phyloP scores from a whole-genome alignment of 2,888 invertebrate genomes.

The Drosophila histrio region DNA sequence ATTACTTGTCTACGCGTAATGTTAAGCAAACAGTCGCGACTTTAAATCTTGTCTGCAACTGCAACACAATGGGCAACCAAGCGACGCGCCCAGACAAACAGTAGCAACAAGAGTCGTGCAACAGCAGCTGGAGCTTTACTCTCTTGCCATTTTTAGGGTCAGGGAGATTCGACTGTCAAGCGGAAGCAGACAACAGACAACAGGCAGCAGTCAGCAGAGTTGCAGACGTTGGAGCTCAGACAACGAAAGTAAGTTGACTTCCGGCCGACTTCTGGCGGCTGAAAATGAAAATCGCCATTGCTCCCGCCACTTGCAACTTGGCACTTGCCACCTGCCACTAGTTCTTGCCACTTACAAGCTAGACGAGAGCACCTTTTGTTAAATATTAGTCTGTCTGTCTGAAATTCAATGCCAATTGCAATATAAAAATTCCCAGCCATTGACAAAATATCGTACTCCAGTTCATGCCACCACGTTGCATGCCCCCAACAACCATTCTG shows the following conservation, averaged over 20 bases:
- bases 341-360: slow-evolving; percentile 1
- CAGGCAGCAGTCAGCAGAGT: slow-evolving; percentile 13
- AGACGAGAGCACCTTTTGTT: slow-evolving; percentile 42
- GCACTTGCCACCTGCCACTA: not conserved
- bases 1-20: slow-evolving; percentile 53
- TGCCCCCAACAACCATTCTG: not conserved
- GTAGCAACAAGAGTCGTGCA: slow-evolving; percentile 13
- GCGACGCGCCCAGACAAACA: slow-evolving; percentile 54
- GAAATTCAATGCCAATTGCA: slow-evolving; percentile 45
- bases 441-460: slow-evolving; percentile 36
- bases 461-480: not conserved
- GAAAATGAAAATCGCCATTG: slow-evolving; percentile 66
- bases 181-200: slow-evolving; percentile 48
- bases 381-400: slow-evolving; percentile 50
- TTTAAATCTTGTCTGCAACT: slow-evolving; percentile 57
- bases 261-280: slow-evolving; percentile 64
- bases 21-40: slow-evolving; percentile 68
- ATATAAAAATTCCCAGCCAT: slow-evolving; percentile 71
- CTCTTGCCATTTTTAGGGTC: slow-evolving; percentile 59
- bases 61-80: slow-evolving; percentile 64
- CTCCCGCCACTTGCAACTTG: slow-evolving; percentile 2
- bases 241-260: slow-evolving; percentile 69
- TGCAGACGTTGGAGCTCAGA: slow-evolving; percentile 32
- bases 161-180: slow-evolving; percentile 34
- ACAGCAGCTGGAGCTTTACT: slow-evolving; percentile 21